Evolutionary conservation across 1,140 invertebrate genomes (phyloP).

Genomic region (Subanguina moxae): DNA sequence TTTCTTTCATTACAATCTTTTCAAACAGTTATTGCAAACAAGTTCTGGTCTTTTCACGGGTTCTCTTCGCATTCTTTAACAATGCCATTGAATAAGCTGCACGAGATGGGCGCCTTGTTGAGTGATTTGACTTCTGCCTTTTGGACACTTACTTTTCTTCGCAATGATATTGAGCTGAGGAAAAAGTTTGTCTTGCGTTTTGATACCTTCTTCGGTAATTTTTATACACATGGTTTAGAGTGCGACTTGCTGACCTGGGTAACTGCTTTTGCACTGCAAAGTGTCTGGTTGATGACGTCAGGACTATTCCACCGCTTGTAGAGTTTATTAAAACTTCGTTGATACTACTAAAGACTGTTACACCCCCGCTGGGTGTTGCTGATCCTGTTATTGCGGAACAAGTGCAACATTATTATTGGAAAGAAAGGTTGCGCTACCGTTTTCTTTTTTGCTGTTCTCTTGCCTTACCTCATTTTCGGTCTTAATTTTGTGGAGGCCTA

Average conservation of each 20-base stretch:
- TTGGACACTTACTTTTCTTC: not conserved
- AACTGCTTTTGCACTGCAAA: no score
- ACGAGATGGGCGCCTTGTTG: not conserved
- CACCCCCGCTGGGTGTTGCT: constrained; percentile 6
- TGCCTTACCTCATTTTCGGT: not conserved
- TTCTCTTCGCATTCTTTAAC: not conserved
- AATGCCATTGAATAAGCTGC: not conserved
- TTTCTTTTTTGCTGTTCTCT: not conserved
- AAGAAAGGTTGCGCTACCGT: not conserved
- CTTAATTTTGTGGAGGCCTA: not conserved
- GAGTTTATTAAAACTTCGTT: not conserved
- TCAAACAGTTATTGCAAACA: not conserved
- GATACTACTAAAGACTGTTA: not conserved
- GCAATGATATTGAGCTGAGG: not conserved
- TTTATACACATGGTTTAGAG: no score
- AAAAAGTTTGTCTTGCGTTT: no score
- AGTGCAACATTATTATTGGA: not conserved
- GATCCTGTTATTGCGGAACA: constrained; percentile 3
- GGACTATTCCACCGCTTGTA: no score
- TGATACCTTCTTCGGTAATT: no score
- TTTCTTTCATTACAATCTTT: not conserved
- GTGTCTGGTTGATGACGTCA: no score
- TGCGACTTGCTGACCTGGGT: no score
- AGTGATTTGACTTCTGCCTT: not conserved
- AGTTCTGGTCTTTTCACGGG: not conserved